These are phyloP conservation scores for Monarcha castaneiventris DNA, from an alignment of 2,113 vertebrate species.

Conservation along the genomic window DNA sequence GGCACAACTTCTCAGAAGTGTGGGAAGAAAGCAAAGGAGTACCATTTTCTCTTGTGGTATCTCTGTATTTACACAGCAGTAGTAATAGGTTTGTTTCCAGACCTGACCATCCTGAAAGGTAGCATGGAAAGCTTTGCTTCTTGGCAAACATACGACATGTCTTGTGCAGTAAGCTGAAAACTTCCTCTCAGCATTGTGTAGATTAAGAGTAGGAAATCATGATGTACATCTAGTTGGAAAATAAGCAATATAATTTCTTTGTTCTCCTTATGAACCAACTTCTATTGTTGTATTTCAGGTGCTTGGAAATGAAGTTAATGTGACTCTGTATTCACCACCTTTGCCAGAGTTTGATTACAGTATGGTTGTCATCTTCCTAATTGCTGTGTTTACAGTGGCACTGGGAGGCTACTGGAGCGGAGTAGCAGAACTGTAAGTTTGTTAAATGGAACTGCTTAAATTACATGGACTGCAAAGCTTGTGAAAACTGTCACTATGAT, in stretches of 20 bases:
- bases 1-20: background rate
- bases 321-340: conserved; percentile 82
- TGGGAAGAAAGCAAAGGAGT: background rate
- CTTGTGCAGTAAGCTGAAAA: background rate
- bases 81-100: background rate
- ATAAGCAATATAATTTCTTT: background rate
- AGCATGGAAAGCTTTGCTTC: background rate
- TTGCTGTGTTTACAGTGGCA: conserved; percentile 84
- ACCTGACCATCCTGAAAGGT: background rate
- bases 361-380: conserved; percentile 86
- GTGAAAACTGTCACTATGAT: background rate
- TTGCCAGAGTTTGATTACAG: conserved; percentile 80
- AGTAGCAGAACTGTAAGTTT: conserved; percentile 82
- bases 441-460: background rate
- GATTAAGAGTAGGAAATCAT: background rate
- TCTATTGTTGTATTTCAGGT: conserved; percentile 68
- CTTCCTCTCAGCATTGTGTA: background rate
- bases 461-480: background rate
- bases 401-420: conserved; percentile 94
- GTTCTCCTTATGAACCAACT: background rate
- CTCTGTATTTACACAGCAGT: background rate
- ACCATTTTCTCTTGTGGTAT: background rate
- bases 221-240: background rate
- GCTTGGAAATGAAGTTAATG: conserved; percentile 75
- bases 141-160: background rate